Conservation (phyloP, 2,797 vertebrate genomes). For the Acanthis flammea region DNA sequence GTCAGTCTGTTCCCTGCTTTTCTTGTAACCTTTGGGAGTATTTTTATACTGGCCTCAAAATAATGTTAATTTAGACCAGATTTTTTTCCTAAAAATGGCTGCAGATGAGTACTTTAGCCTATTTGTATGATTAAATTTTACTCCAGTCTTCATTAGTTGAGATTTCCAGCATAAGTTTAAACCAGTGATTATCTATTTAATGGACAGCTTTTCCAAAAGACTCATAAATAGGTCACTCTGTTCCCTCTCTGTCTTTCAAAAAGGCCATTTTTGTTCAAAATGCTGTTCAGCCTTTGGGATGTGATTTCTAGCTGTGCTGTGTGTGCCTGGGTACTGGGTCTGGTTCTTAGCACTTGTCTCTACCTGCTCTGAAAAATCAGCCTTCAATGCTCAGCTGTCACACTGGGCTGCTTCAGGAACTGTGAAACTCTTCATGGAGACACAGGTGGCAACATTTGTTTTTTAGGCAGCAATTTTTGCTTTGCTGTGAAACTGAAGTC, state of each 20-base stretch:
- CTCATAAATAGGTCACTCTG: not conserved
- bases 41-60: not conserved
- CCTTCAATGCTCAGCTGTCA: not conserved
- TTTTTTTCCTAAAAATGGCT: not conserved
- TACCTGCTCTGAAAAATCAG: not conserved
- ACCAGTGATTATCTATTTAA: not conserved
- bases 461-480: not conserved
- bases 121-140: not conserved
- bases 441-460: not conserved
- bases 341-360: not conserved
- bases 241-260: not conserved
- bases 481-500: not conserved
- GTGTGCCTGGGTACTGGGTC: fast-evolving
- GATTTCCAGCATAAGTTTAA: not conserved
- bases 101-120: not conserved
- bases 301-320: not conserved
- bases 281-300: not conserved
- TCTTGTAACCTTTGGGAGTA: not conserved
- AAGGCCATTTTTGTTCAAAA: not conserved
- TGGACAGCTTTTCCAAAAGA: not conserved
- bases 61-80: not conserved
- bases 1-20: not conserved
- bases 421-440: not conserved
- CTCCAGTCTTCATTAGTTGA: not conserved
- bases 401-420: not conserved